phyloP scores from a whole-genome alignment of 1,140 invertebrate species.

The Megalopta genalis region DNA sequence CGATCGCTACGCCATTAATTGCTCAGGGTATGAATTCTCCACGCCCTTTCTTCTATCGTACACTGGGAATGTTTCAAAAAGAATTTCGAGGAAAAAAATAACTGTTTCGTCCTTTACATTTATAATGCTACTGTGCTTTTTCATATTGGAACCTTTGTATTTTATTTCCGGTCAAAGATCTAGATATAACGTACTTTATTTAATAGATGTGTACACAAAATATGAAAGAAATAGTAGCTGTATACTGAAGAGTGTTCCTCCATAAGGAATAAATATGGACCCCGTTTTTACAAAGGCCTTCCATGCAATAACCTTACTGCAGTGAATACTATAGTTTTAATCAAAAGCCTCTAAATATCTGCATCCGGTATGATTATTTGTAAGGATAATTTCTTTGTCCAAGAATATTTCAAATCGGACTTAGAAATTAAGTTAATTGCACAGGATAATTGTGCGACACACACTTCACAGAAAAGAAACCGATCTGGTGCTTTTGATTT shows the following conservation, averaged over 20 bases:
- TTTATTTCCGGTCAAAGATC: slow-evolving; percentile 28
- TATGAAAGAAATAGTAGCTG: slow-evolving; percentile 8
- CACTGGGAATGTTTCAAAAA: slow-evolving; percentile 33
- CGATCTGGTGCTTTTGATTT: slow-evolving; percentile 45
- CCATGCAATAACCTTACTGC: slow-evolving; percentile 19
- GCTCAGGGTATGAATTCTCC: slow-evolving; percentile 59
- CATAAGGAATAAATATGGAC: slow-evolving; percentile 44
- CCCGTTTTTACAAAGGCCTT: slow-evolving; percentile 46
- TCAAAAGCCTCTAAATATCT: slow-evolving; percentile 12
- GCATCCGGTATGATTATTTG: slow-evolving; percentile 19
- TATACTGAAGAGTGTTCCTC: slow-evolving; percentile 37
- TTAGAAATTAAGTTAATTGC: slow-evolving; percentile 28
- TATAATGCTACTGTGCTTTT: slow-evolving; percentile 22
- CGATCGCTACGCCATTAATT: slow-evolving; percentile 55
- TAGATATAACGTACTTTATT: slow-evolving; percentile 16
- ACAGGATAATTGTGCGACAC: slow-evolving; percentile 6
- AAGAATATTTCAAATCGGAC: slow-evolving; percentile 24
- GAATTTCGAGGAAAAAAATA: slow-evolving; percentile 12
- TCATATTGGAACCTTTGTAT: slow-evolving; percentile 7
- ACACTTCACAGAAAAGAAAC: slow-evolving; percentile 19
- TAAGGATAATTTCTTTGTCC: slow-evolving; percentile 3
- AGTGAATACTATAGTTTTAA: slow-evolving; percentile 19
- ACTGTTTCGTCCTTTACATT: slow-evolving; percentile 22
- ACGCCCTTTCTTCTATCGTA: slow-evolving; percentile 48
- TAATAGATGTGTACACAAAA: not conserved